Percentiles rank a stretch among this genome's conserved stretches.
These are phyloP conservation scores for Diadumene lineata DNA, from an alignment of 92 coral and sea anemone genomes.

Conservation along the genomic window DNA sequence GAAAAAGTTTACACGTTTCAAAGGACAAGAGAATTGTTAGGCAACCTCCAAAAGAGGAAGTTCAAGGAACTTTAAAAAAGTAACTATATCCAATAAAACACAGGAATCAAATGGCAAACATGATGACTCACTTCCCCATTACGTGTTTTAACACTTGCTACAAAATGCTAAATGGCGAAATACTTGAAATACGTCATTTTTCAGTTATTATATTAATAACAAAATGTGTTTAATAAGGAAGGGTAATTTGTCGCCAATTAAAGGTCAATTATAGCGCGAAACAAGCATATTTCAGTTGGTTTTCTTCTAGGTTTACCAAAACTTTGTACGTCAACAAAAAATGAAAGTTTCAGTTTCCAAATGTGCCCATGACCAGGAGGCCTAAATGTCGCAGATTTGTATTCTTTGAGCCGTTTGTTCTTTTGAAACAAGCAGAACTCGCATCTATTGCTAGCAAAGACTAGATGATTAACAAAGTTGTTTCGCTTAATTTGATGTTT, in stretches of 20 bases:
- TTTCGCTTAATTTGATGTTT: too few species aligned
- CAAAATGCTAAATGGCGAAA: not conserved
- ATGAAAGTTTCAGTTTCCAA: conserved; percentile 11
- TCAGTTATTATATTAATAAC: not conserved
- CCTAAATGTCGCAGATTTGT: not conserved
- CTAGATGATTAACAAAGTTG: too few species aligned
- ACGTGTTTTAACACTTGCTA: conserved; percentile 11
- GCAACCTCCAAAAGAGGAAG: not conserved
- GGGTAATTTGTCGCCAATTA: not conserved
- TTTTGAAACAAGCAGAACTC: too few species aligned
- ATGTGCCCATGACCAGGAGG: not conserved
- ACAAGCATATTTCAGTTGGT: not conserved
- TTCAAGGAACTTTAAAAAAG: not conserved
- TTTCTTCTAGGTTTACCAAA: not conserved
- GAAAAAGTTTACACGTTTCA: too few species aligned
- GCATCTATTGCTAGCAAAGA: too few species aligned
- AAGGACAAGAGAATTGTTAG: too few species aligned
- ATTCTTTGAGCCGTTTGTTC: too few species aligned
- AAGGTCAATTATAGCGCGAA: not conserved
- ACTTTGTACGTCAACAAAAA: not conserved
- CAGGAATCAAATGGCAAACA: not conserved
- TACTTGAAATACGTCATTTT: conserved; percentile 5
- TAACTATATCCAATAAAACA: not conserved
- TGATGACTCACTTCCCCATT: conserved; percentile 14
- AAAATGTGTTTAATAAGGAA: not conserved